Evolutionary conservation across 2,797 vertebrate species (phyloP).

Genomic region (Astyanax mexicanus): DNA sequence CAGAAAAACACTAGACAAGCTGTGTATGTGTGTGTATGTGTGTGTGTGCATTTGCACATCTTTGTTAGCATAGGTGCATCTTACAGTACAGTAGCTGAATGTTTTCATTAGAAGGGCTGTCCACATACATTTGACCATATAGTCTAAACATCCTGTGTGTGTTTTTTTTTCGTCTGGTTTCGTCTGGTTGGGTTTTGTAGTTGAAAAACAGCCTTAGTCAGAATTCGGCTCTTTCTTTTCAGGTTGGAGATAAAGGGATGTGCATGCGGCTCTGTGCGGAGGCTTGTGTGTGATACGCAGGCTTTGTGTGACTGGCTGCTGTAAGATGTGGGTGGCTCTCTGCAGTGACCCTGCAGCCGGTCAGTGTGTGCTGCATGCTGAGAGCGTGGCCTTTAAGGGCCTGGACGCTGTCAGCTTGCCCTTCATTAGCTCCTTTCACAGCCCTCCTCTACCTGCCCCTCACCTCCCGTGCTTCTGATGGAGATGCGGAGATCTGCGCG

Average conservation of each 20-base stretch:
- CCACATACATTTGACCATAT: no score
- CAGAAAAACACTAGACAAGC: no score
- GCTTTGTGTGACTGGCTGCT: slow-evolving; percentile 29
- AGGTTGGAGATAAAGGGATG: slow-evolving; percentile 7
- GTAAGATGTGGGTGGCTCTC: slow-evolving; percentile 11
- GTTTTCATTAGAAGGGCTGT: no score
- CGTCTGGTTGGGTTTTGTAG: not conserved
- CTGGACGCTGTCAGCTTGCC: slow-evolving; percentile 56
- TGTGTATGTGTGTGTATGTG: no score
- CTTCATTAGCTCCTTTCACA: slow-evolving; percentile 55
- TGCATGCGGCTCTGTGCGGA: not conserved
- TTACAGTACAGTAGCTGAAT: no score
- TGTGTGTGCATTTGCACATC: no score
- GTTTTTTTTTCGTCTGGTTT: not conserved
- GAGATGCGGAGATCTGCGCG: slow-evolving; percentile 48
- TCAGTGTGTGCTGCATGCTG: slow-evolving; percentile 48
- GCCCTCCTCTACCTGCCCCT: slow-evolving; percentile 3
- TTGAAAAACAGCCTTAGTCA: not conserved
- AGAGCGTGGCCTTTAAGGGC: slow-evolving; percentile 61
- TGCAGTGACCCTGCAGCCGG: slow-evolving; percentile 43
- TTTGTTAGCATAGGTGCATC: no score
- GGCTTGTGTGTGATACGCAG: not conserved
- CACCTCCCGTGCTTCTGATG: slow-evolving; percentile 49
- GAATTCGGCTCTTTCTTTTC: not conserved
- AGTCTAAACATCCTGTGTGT: no score